Percentiles rank a stretch among this genome's conserved stretches.
These are phyloP conservation scores for Drepana arcuata DNA, from an alignment of 1,140 invertebrate genomes.

Conservation along the genomic window DNA sequence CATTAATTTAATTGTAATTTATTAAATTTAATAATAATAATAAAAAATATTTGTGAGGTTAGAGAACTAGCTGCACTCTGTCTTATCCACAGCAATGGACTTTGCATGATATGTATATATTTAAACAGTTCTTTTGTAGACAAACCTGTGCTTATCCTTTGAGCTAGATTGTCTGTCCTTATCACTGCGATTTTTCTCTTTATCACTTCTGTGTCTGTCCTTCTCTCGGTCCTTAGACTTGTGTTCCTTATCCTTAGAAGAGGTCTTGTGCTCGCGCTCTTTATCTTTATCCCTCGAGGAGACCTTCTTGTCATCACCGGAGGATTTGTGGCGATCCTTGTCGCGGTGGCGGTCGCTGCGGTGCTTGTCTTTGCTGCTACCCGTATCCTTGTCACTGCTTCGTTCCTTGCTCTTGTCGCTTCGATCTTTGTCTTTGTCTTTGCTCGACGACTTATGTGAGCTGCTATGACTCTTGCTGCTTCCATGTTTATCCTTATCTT, in stretches of 20 bases:
- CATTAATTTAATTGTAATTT: too few species aligned
- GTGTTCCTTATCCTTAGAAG: slow-evolving; percentile 41
- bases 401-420: slow-evolving; percentile 41
- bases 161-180: slow-evolving; percentile 74
- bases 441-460: slow-evolving; percentile 77
- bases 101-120: too few species aligned
- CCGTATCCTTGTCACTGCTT: too few species aligned
- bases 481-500: slow-evolving; percentile 71
- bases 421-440: slow-evolving; percentile 73
- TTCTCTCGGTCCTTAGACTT: slow-evolving; percentile 39
- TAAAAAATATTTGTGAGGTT: too few species aligned
- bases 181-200: slow-evolving; percentile 44
- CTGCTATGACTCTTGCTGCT: slow-evolving; percentile 73
- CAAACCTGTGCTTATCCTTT: slow-evolving; percentile 59
- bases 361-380: slow-evolving; percentile 41
- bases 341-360: slow-evolving; percentile 62
- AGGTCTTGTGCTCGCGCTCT: slow-evolving; percentile 35
- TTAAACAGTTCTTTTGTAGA: background rate
- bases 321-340: slow-evolving; percentile 48
- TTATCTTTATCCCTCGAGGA: slow-evolving; percentile 18
- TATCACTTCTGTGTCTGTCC: slow-evolving; percentile 39
- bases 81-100: too few species aligned
- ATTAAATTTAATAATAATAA: too few species aligned
- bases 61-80: too few species aligned
- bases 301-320: slow-evolving; percentile 61